phyloP scores from a whole-genome alignment of 2,113 vertebrate genomes.

The Hippolais icterina region DNA sequence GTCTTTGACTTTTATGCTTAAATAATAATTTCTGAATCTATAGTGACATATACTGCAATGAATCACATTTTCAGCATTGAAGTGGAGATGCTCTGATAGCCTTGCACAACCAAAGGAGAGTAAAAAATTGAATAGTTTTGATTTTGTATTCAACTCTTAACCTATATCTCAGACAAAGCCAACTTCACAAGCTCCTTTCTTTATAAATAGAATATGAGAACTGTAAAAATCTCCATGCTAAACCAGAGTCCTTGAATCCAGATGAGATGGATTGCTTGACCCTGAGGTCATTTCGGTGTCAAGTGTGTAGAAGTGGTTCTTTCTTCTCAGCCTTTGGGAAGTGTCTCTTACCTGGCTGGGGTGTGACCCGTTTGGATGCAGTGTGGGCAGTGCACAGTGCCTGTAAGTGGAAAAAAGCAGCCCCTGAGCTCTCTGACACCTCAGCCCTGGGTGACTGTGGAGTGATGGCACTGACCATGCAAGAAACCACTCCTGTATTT shows the following conservation, averaged over 20 bases:
- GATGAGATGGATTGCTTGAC: background rate
- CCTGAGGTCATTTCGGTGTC: background rate
- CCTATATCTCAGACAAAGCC: background rate
- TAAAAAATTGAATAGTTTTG: background rate
- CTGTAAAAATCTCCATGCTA: background rate
- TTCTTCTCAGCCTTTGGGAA: background rate
- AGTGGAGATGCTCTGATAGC: background rate
- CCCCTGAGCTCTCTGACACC: background rate
- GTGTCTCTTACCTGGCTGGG: background rate
- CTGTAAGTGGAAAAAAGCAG: accelerated
- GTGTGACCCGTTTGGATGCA: background rate
- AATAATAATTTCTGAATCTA: background rate
- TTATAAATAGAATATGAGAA: background rate
- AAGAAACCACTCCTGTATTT: background rate
- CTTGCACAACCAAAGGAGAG: background rate
- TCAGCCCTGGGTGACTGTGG: background rate
- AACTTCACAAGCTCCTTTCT: background rate
- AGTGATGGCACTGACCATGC: accelerated
- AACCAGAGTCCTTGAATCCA: background rate
- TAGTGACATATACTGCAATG: background rate
- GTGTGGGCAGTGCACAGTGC: background rate
- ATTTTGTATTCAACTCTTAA: background rate
- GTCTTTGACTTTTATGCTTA: background rate
- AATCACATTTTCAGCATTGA: background rate
- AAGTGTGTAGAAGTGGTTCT: background rate